Base-by-base conservation (phyloP, 2,797 vertebrate species). In the Trichosurus vulpecula region DNA sequence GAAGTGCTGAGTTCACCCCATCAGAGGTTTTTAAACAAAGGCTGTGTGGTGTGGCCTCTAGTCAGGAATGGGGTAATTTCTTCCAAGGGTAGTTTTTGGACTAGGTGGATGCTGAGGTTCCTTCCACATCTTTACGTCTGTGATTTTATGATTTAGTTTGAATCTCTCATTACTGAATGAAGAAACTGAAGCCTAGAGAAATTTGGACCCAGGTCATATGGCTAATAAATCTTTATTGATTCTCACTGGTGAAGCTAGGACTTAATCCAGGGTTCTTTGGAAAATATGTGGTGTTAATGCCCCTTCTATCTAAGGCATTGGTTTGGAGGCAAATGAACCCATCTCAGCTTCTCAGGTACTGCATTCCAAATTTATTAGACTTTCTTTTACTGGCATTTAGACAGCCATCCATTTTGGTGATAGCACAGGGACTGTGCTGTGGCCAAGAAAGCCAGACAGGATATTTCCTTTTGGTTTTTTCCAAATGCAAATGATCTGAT, bases 391-490 rank as follows among this genome's bases (percentile, higher is more conserved):
- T 51, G 41, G 74, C 41, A 87, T 87, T 87, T 25, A 87, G 22
- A 51, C 2, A 11, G 22, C 3, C 9, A 47, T 87, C 41, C 41
- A 87, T 51, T 47, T 87, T 47, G 41, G 22, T 27, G 74, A 87
- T 47, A 47, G 74, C 74, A 51, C 41, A 47, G 74, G 41, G 13
- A 87, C 41, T 87, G 22, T 87, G 41, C 1, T 25, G 41, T 47
- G 74, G 41, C 41, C 22, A 22, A 87, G 74, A 87, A 87, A 87
- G 41, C 74, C 41, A 87, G 74, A 51, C 41, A 30, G n/a, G 57
- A 52, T 41, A 92, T 95, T 47, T 61, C 91, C 90, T 54, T 87
- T 52, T 95, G 93, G 2, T 12, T 90, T 35, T 52, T 90, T 92
- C 91, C 55, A 53, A 52, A 55, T 94, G 52, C 90, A 92, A 47